Percentiles rank a stretch among this genome's conserved stretches.
Conservation (phyloP, 2,888 invertebrate species). For the Tipula lateralis region DNA sequence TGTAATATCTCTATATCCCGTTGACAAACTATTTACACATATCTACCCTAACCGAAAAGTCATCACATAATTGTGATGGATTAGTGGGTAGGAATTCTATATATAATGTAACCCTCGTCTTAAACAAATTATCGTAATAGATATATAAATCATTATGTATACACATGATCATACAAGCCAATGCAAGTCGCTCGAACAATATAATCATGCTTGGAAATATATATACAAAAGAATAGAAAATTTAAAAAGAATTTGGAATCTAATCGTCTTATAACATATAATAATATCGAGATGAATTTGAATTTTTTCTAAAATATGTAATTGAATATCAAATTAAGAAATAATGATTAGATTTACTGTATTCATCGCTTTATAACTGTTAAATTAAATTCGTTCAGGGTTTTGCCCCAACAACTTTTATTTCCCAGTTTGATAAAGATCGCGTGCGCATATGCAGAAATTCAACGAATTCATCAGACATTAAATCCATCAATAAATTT, state of each 20-base stretch:
- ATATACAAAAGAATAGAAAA: neutral
- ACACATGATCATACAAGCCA: neutral
- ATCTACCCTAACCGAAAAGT: neutral
- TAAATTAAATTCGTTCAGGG: neutral
- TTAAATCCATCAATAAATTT: neutral
- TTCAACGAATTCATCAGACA: constrained; percentile 7
- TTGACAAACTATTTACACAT: neutral
- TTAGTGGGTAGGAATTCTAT: neutral
- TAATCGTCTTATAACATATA: neutral
- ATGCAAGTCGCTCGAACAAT: neutral
- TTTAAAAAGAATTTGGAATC: neutral
- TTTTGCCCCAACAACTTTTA: neutral
- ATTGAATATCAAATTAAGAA: neutral
- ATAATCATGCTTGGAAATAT: neutral
- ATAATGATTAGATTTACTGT: neutral
- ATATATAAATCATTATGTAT: neutral
- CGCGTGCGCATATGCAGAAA: neutral
- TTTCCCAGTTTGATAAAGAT: neutral
- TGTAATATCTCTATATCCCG: neutral
- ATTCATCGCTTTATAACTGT: neutral
- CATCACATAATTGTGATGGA: neutral
- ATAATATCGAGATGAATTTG: neutral
- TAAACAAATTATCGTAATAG: neutral
- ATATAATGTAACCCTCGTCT: neutral
- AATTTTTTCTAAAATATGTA: neutral